Percentiles rank a stretch among this genome's conserved stretches.
Conservation (phyloP, 2,113 vertebrate genomes). For the Cyprinodon brontotheroides region DNA sequence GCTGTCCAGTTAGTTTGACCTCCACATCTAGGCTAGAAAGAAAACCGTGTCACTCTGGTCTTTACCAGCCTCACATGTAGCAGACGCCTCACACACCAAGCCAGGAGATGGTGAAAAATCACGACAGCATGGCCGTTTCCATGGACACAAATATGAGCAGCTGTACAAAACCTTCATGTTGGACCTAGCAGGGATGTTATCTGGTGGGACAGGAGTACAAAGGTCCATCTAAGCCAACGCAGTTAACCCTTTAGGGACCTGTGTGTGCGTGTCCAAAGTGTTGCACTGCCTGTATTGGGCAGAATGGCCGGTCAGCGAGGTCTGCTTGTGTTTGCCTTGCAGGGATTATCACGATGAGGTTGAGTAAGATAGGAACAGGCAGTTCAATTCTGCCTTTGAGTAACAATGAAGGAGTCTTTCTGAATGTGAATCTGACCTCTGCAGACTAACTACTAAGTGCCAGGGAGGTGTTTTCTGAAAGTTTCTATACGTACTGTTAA, state of each 20-base stretch:
- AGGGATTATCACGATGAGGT: conserved; percentile 58
- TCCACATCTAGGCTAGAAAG: conserved; percentile 6
- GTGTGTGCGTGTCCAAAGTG: conserved; percentile 30
- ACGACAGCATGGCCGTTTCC: neutral
- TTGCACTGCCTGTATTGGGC: conserved; percentile 14
- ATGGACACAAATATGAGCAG: neutral
- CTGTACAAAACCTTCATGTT: neutral
- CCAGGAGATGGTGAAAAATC: conserved; percentile 5
- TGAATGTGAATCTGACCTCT: conserved; percentile 47
- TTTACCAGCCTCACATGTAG: conserved; percentile 1
- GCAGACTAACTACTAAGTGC: conserved; percentile 16
- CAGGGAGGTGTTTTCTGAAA: neutral
- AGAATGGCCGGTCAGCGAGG: conserved; percentile 50
- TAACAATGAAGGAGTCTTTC: conserved; percentile 24
- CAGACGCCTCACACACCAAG: conserved; percentile 3
- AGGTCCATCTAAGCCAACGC: conserved; percentile 20
- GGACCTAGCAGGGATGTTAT: conserved; percentile 1
- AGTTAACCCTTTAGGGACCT: conserved; percentile 36
- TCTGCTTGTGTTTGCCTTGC: conserved; percentile 57
- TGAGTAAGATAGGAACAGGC: conserved; percentile 61
- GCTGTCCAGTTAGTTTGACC: conserved; percentile 11
- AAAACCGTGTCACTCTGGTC: neutral
- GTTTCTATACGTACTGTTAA: neutral
- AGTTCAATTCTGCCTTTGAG: conserved; percentile 54
- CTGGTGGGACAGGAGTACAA: conserved; percentile 7